Evolutionary conservation across 1,140 invertebrate genomes (phyloP).

Genomic region (Brachionus sp.): DNA sequence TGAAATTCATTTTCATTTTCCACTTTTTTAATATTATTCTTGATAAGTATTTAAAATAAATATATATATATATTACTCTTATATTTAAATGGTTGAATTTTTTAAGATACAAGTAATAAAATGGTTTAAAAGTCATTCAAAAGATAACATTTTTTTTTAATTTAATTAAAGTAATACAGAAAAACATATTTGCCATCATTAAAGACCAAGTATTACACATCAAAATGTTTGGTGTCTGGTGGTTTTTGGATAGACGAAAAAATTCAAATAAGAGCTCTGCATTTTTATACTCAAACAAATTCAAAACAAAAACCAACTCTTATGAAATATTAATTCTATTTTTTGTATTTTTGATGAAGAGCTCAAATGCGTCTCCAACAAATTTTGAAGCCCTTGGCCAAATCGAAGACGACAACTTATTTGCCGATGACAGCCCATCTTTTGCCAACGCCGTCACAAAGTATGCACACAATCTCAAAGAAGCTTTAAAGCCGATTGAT

Average conservation of each 20-base stretch:
- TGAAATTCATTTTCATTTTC: not conserved
- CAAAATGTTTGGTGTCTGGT: constrained; percentile 19
- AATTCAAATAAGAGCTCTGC: not conserved
- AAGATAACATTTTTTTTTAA: not conserved
- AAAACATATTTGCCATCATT: not conserved
- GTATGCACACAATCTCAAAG: not conserved
- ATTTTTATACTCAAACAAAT: not conserved
- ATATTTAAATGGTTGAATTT: not conserved
- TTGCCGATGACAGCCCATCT: not conserved
- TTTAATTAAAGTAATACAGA: not conserved
- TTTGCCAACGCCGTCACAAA: not conserved
- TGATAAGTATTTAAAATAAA: not conserved
- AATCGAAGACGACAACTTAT: not conserved
- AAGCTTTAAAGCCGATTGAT: not conserved
- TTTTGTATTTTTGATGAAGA: not conserved
- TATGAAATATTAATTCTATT: not conserved
- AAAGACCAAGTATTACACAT: not conserved
- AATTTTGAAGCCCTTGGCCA: not conserved
- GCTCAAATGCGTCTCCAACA: not conserved
- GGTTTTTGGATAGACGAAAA: constrained; percentile 14
- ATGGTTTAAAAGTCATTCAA: constrained; percentile 19
- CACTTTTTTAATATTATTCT: not conserved
- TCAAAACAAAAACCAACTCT: not conserved
- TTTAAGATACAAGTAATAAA: not conserved
- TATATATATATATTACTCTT: not conserved